Evolutionary conservation across 2,888 invertebrate species (phyloP).

Genomic region (Leptinotarsa peninsularis): DNA sequence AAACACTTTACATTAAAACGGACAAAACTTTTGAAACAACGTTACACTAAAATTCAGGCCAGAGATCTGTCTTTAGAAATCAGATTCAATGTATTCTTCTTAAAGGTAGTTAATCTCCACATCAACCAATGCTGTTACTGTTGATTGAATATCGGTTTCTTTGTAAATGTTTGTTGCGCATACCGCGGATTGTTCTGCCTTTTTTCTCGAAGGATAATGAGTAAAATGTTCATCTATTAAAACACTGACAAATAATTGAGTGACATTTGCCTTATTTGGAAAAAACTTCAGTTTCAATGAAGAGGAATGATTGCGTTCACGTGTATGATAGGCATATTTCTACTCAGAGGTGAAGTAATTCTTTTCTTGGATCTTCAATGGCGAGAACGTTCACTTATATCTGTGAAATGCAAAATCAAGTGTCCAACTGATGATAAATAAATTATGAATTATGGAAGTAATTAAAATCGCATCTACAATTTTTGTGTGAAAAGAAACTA

Average conservation of each 20-base stretch:
- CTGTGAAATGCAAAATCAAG: background rate
- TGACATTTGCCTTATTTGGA: slow-evolving; percentile 43
- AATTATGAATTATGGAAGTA: too few species aligned
- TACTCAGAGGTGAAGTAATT: background rate
- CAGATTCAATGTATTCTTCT: too few species aligned
- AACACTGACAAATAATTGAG: slow-evolving; percentile 44
- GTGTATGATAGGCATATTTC: slow-evolving; percentile 29
- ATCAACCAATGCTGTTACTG: slow-evolving; percentile 29
- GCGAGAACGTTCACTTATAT: background rate
- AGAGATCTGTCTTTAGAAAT: too few species aligned
- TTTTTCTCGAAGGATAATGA: slow-evolving; percentile 51
- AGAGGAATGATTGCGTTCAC: slow-evolving; percentile 35
- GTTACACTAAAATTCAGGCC: too few species aligned
- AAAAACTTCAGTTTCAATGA: slow-evolving; percentile 33
- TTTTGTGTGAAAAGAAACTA: too few species aligned
- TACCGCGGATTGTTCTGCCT: slow-evolving; percentile 50
- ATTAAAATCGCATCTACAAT: too few species aligned
- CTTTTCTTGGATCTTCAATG: slow-evolving; percentile 1
- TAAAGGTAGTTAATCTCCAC: background rate
- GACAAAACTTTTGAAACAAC: too few species aligned
- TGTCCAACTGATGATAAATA: too few species aligned
- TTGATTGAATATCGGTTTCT: slow-evolving; percentile 50
- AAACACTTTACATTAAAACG: too few species aligned
- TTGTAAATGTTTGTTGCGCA: slow-evolving; percentile 48
- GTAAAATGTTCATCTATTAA: slow-evolving; percentile 48